A percentile compares a stretch with the other conserved stretches of the same genome.
Evolutionary conservation across 2,113 vertebrate genomes (phyloP).

Genomic region (Oceanites oceanicus): DNA sequence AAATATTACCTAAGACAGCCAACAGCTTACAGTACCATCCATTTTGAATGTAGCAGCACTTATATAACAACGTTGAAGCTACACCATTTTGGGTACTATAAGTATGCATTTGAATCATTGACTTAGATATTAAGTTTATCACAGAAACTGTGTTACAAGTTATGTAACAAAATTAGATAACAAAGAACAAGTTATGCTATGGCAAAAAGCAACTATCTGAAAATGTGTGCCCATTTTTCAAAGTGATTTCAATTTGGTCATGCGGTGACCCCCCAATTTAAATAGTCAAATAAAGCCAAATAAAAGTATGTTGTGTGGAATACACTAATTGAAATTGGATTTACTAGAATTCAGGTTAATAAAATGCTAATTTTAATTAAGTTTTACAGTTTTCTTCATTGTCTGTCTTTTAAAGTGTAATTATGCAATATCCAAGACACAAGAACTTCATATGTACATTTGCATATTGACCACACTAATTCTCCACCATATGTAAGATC

Average conservation of each 20-base stretch:
- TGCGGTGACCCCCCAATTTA: accelerated
- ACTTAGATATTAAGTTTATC: neutral
- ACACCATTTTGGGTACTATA: neutral
- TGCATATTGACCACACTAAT: constrained; percentile 6
- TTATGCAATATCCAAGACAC: neutral
- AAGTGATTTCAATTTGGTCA: neutral
- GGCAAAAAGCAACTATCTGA: neutral
- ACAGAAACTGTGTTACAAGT: neutral
- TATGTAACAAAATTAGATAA: neutral
- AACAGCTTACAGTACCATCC: neutral
- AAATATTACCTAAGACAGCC: neutral
- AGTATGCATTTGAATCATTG: neutral
- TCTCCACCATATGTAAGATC: neutral
- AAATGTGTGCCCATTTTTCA: neutral
- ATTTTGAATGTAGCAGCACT: neutral
- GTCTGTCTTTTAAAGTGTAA: neutral
- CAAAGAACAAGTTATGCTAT: neutral
- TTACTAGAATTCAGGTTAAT: neutral
- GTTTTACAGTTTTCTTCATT: neutral
- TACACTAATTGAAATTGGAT: neutral
- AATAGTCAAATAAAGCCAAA: neutral
- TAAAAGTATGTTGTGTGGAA: neutral
- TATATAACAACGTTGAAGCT: neutral
- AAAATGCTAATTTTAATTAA: neutral
- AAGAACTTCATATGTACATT: neutral